Evolutionary conservation across 2,888 invertebrate species (phyloP).

Genomic region (Drosophila nigritarsus): DNA sequence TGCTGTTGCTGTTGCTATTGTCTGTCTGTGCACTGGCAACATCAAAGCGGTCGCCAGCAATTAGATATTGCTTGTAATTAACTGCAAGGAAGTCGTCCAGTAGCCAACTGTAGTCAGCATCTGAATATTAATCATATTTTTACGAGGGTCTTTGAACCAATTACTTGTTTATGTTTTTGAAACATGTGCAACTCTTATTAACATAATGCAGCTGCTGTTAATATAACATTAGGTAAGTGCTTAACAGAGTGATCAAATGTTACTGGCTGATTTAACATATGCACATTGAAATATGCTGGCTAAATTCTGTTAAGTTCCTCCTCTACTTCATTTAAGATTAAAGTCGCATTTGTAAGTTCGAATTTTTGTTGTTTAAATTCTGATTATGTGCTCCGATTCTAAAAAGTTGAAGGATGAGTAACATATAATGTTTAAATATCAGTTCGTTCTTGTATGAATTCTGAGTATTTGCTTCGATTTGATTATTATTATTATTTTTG

Average conservation of each 20-base stretch:
- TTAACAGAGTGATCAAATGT: neutral
- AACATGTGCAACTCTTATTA: conserved; percentile 6
- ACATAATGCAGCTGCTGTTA: conserved; percentile 3
- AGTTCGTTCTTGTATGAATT: neutral
- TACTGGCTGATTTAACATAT: neutral
- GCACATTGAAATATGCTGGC: neutral
- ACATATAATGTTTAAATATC: neutral
- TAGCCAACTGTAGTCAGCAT: conserved; percentile 14
- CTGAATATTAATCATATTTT: conserved; percentile 34
- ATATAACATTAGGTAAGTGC: neutral
- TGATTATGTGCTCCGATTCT: too few relatives aligned
- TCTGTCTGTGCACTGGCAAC: conserved; percentile 18
- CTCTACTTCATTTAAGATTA: neutral
- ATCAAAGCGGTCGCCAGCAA: conserved; percentile 65
- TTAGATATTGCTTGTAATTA: conserved; percentile 65
- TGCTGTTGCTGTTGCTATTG: neutral
- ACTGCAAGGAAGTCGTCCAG: conserved; percentile 43
- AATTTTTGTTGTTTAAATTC: too few relatives aligned
- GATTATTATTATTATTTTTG: neutral
- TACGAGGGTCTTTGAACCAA: conserved; percentile 9
- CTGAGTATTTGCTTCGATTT: neutral
- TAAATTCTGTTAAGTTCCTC: neutral
- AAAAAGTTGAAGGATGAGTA: neutral
- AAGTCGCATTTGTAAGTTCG: neutral
- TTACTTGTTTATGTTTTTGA: neutral